Percentiles rank a stretch among this genome's conserved stretches.
Evolutionary conservation across 2,888 invertebrate species (phyloP).

Genomic region (Arrhopalites spinosus): DNA sequence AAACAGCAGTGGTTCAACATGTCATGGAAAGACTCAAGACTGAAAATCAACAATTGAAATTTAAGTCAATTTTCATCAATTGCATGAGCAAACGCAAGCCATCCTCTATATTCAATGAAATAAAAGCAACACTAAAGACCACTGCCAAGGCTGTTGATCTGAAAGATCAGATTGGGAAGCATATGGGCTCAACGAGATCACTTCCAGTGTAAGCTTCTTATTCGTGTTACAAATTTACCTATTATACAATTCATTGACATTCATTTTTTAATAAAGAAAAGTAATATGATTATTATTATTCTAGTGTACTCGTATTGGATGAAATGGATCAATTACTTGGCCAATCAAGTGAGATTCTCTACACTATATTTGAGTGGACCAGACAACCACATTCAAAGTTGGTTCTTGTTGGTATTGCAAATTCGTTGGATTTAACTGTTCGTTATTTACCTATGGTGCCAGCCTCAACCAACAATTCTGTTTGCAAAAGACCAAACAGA

Average conservation of each 20-base stretch:
- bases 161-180: slow-evolving; percentile 69
- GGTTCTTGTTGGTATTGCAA: slow-evolving; percentile 89
- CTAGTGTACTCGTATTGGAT: slow-evolving; percentile 81
- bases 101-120: no score
- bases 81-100: no score
- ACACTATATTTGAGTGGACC: slow-evolving; percentile 94
- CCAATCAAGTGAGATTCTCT: slow-evolving; percentile 77
- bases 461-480: slow-evolving; percentile 13
- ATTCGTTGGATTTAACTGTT: slow-evolving; percentile 93
- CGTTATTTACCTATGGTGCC: slow-evolving; percentile 79
- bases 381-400: slow-evolving; percentile 70
- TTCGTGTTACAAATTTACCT: neutral
- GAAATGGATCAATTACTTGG: slow-evolving; percentile 90
- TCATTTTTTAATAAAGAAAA: no score
- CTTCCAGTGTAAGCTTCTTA: slow-evolving; percentile 69
- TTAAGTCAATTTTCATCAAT: slow-evolving; percentile 75
- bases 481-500: neutral
- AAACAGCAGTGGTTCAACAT: slow-evolving; percentile 84
- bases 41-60: slow-evolving; percentile 58
- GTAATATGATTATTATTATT: slow-evolving; percentile 28
- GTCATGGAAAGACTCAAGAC: slow-evolving; percentile 68
- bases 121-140: neutral
- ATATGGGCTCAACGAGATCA: slow-evolving; percentile 72
- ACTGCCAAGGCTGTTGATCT: slow-evolving; percentile 66
- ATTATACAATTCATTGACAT: neutral